These are phyloP conservation scores for Quadroppia sp. DNA, from an alignment of 2,888 invertebrate species.

Conservation along the genomic window DNA sequence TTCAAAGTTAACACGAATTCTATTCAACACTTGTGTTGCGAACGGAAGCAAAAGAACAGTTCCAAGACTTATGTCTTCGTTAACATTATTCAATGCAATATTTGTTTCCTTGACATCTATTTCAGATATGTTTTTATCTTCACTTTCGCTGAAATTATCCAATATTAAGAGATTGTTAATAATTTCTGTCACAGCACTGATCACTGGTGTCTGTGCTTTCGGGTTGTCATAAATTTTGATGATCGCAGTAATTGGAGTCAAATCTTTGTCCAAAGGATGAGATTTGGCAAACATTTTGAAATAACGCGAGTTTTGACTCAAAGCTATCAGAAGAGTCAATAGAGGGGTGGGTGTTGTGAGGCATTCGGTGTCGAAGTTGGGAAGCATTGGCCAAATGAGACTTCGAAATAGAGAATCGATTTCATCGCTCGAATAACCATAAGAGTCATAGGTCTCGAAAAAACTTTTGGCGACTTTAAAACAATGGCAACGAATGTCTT, in stretches of 20 bases:
- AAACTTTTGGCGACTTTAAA: conserved; percentile 56
- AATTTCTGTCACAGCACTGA: conserved; percentile 51
- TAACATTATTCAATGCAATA: neutral
- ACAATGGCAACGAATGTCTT: conserved; percentile 40
- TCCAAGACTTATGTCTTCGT: conserved; percentile 60
- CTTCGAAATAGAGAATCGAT: conserved; percentile 70
- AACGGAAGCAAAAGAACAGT: conserved; percentile 70
- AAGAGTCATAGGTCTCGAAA: conserved; percentile 73
- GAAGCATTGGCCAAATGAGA: conserved; percentile 70
- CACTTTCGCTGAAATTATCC: conserved; percentile 37
- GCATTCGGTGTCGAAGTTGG: conserved; percentile 70
- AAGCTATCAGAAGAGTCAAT: conserved; percentile 70
- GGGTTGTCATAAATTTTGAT: conserved; percentile 67
- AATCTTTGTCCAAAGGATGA: conserved; percentile 54
- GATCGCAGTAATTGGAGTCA: conserved; percentile 61
- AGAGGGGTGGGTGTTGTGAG: conserved; percentile 76
- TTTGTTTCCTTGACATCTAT: conserved; percentile 41
- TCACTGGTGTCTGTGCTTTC: conserved; percentile 65
- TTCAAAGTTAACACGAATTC: conserved; percentile 48
- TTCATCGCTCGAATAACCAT: conserved; percentile 67
- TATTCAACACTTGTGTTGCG: conserved; percentile 63
- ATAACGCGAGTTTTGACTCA: conserved; percentile 73
- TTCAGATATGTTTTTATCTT: conserved; percentile 27
- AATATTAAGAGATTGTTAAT: conserved; percentile 51
- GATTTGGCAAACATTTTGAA: conserved; percentile 66